Evolutionary conservation across 2,797 vertebrate genomes (phyloP), one percentile per base, ranked within the genome.

Genomic region (Pygocentrus nattereri): DNA sequence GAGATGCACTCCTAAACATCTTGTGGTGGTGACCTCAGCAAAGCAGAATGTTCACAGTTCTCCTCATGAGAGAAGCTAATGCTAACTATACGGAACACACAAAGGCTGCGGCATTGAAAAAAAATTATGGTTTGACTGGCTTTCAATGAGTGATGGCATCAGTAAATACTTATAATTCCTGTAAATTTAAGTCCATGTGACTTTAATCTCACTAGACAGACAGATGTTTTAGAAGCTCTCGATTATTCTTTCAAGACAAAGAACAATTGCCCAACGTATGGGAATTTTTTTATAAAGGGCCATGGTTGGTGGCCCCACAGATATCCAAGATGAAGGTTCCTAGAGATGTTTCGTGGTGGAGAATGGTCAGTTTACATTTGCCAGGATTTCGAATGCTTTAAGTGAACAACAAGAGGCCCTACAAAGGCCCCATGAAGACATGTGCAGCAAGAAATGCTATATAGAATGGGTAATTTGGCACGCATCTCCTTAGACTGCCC

Each of bases 1-100:
- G 92, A 92, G 84, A 58, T 90, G 84, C 89, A 85, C 84, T 80
- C 84, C 70, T 89, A 76, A 81, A 74, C 79, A 31, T 31, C 65
- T 65, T 65, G 62, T 65, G 54, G 19, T 49, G 18, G 72, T 34
- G 11, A 19, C 23, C 52, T 78, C 69, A 61, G 64, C 68, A 4
- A 70, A 78, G 52, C 41, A 44, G 11, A 44, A 38, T 77, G 31
- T 71, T 41, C 50, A 67, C 69, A 56, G 69, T 69, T 34, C 62
- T 79, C 76, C 69, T 59, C 18, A 47, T 44, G 38, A 25, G 77
- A 58, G 56, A 78, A 68, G 65, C 25, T 72, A 34, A 65, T 12
- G 34, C 75, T 58, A 64, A 65, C 73, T 18, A 30, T 30, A 31
- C 30, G 27, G 15, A 62, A 13, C 13, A 49, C 65, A 79, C 19